Evolutionary conservation across 2,888 invertebrate genomes (phyloP).

Genomic region (Parnassius orleans): DNA sequence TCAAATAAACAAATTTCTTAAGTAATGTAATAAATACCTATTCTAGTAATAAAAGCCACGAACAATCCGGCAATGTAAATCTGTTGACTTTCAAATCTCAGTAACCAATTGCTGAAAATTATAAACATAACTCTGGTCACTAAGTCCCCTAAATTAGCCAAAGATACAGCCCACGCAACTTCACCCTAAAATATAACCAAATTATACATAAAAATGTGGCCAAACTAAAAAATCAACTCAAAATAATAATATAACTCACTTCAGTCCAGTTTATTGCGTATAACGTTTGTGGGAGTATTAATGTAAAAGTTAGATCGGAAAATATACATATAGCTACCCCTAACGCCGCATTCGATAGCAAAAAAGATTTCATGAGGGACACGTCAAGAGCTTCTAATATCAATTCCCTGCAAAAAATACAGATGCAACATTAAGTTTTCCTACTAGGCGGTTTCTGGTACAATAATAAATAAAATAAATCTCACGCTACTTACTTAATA

Average conservation of each 20-base stretch:
- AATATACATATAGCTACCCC: conserved; percentile 77
- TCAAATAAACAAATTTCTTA: too few species aligned
- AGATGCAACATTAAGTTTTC: neutral
- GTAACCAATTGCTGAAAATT: conserved; percentile 72
- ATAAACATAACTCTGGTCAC: conserved; percentile 81
- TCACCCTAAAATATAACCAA: conserved; percentile 62
- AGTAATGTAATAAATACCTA: conserved; percentile 71
- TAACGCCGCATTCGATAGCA: conserved; percentile 80
- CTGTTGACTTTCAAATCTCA: conserved; percentile 79
- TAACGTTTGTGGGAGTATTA: conserved; percentile 81
- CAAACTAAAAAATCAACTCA: neutral
- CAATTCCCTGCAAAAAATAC: conserved; percentile 40
- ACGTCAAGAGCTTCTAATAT: conserved; percentile 70
- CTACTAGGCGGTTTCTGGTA: neutral
- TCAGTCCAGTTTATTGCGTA: conserved; percentile 70
- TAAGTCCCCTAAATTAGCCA: conserved; percentile 84
- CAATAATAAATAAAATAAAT: neutral
- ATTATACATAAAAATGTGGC: conserved; percentile 1
- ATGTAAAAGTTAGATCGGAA: conserved; percentile 76
- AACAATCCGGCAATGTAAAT: conserved; percentile 82
- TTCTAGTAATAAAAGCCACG: conserved; percentile 79
- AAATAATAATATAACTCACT: conserved; percentile 36
- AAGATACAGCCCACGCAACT: conserved; percentile 82
- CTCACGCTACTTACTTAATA: conserved; percentile 10
- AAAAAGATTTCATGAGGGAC: conserved; percentile 74